phyloP scores from a whole-genome alignment of 2,113 vertebrate genomes.

The Thamnophis sirtalis region DNA sequence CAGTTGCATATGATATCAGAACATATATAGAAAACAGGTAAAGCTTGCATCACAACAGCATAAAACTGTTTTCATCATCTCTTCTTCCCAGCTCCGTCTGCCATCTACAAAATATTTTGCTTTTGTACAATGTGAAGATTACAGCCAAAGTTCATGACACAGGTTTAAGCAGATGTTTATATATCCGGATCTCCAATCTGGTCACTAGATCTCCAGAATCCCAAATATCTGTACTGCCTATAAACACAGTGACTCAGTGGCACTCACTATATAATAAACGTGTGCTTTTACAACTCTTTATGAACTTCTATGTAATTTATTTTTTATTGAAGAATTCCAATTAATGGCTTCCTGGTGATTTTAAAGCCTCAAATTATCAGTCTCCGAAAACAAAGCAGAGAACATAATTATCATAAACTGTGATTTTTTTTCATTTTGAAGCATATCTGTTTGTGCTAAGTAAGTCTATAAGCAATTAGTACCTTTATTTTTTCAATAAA shows the following conservation, averaged over 20 bases:
- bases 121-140: not conserved
- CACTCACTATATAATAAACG: constrained; percentile 76
- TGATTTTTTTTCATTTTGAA: constrained; percentile 88
- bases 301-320: constrained; percentile 85
- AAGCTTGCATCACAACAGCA: not conserved
- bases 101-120: not conserved
- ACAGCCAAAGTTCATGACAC: not conserved
- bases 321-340: constrained; percentile 89
- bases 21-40: not conserved
- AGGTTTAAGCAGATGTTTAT: not conserved
- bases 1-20: not conserved
- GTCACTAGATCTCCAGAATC: constrained; percentile 65
- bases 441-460: constrained; percentile 87
- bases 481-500: constrained; percentile 79
- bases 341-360: constrained; percentile 88
- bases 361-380: constrained; percentile 88
- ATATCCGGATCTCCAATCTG: constrained; percentile 35
- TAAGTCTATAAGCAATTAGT: constrained; percentile 87
- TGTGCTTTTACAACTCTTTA: constrained; percentile 82
- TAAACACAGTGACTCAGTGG: constrained; percentile 75
- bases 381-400: constrained; percentile 84
- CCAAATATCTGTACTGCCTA: constrained; percentile 67
- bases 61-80: not conserved
- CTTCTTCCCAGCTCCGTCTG: not conserved
- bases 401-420: constrained; percentile 86